phyloP scores from a whole-genome alignment of 2,888 invertebrate species.

The Amphipoea oculea region DNA sequence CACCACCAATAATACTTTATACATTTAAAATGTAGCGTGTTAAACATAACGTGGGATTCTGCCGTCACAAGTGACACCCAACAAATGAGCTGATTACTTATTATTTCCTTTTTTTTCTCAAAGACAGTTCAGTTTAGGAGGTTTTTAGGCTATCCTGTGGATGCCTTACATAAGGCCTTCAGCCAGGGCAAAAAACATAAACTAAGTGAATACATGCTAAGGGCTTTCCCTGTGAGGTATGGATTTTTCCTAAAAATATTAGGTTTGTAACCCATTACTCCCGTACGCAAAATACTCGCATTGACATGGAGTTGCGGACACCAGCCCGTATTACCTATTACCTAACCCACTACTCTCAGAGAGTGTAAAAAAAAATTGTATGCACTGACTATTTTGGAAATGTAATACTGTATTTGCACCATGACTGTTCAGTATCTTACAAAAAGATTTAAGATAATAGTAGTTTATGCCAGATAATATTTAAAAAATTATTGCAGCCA shows the following conservation, averaged over 20 bases:
- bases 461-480: neutral
- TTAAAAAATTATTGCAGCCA: neutral
- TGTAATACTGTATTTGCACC: neutral
- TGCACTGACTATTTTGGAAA: neutral
- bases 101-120: neutral
- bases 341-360: neutral
- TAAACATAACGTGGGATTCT: neutral
- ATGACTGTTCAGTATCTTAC: neutral
- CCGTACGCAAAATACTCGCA: too few species aligned
- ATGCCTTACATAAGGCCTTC: too few species aligned
- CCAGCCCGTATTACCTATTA: too few species aligned
- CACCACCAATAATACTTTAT: neutral
- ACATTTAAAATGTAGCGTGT: neutral
- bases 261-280: neutral
- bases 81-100: too few species aligned
- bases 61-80: too few species aligned
- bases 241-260: neutral
- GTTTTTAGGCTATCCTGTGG: neutral
- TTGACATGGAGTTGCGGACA: too few species aligned
- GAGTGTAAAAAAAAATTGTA: neutral
- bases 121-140: too few species aligned
- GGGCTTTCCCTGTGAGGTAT: neutral
- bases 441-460: neutral
- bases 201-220: neutral
- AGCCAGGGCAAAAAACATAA: neutral